Conservation (phyloP, 2,113 vertebrate genomes). For the Vanacampus margaritifer region DNA sequence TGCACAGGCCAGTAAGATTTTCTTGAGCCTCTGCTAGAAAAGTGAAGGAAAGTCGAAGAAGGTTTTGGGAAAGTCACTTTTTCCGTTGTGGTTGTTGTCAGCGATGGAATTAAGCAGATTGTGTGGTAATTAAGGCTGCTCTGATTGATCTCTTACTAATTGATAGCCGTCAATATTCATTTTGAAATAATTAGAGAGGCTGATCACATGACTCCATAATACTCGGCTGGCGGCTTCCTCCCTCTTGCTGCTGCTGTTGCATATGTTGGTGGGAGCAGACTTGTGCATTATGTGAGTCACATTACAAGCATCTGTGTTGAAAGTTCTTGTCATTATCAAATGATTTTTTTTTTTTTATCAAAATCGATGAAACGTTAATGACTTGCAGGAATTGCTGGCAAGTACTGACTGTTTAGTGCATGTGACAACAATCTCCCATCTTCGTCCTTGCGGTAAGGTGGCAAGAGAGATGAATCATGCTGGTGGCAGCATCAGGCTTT, state of each 20-base stretch:
- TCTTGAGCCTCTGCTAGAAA: neutral
- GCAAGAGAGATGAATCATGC: too few species aligned
- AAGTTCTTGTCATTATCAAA: too few species aligned
- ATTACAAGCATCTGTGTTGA: too few species aligned
- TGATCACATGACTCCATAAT: neutral
- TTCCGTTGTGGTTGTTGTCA: neutral
- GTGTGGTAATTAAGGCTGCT: neutral
- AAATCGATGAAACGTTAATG: too few species aligned
- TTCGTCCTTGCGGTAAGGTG: too few species aligned
- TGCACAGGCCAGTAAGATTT: too few species aligned
- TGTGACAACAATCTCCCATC: too few species aligned
- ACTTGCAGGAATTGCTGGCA: too few species aligned
- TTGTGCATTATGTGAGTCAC: too few species aligned
- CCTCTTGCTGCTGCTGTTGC: neutral
- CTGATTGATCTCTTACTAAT: neutral
- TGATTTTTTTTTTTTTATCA: too few species aligned
- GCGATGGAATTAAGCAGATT: neutral
- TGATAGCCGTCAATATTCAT: constrained; percentile 5
- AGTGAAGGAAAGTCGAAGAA: neutral
- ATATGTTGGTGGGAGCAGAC: neutral
- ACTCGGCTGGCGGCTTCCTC: neutral
- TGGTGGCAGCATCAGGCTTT: too few species aligned
- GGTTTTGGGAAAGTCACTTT: constrained; percentile 1
- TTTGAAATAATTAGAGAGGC: neutral
- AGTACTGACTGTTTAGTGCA: too few species aligned